Conservation (phyloP, 1,140 invertebrate species). For the Trypoxylus dichotomus region DNA sequence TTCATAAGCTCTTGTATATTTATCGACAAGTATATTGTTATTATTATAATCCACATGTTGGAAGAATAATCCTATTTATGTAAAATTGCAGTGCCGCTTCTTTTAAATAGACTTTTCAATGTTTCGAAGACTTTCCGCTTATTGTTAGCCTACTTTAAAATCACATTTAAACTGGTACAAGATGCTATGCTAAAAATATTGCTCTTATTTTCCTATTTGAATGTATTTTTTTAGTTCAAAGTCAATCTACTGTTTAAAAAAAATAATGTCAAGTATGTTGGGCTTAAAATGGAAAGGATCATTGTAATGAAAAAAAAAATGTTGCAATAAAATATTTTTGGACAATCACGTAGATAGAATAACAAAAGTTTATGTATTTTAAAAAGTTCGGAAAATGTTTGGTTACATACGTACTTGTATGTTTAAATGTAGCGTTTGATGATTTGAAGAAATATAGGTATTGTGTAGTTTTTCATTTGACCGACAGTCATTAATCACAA, state of each 20-base stretch:
- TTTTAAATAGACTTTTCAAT: not conserved
- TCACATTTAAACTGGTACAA: not conserved
- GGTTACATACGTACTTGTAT: too few relatives aligned
- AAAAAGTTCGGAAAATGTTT: too few relatives aligned
- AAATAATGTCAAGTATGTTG: not conserved
- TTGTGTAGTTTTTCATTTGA: not conserved
- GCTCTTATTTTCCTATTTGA: not conserved
- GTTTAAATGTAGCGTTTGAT: too few relatives aligned
- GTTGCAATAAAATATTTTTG: too few relatives aligned
- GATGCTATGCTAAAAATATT: not conserved
- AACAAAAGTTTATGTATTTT: too few relatives aligned
- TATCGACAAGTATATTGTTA: not conserved
- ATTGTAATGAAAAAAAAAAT: not conserved
- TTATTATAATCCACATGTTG: not conserved
- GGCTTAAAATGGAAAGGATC: not conserved
- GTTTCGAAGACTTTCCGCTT: not conserved
- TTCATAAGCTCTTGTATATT: not conserved
- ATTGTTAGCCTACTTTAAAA: not conserved
- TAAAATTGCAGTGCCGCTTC: not conserved
- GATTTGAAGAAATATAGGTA: not conserved
- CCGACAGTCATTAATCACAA: not conserved
- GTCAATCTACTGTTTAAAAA: not conserved
- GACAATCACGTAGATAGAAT: too few relatives aligned
- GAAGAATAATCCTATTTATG: not conserved
- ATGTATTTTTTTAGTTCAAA: slow-evolving; percentile 9